Base-by-base conservation (phyloP, 2,888 invertebrate species). In the Platypus cylindrus region DNA sequence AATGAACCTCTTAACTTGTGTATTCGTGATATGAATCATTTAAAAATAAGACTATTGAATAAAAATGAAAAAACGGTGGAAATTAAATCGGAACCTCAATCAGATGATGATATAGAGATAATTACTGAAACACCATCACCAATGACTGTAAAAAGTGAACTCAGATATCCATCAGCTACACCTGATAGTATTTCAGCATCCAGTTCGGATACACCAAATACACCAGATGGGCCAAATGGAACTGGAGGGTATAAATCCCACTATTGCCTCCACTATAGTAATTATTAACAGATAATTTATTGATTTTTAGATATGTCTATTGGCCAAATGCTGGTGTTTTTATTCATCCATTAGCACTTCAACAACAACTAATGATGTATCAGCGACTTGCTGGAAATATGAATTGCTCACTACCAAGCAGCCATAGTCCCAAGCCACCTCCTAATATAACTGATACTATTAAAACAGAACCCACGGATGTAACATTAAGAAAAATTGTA, bases 1-100 rank as follows among this genome's bases (percentile, higher is more conserved):
- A 76, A 80, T 31, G 83, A 86, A 52, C 87, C 87, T 0, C 62
- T 89, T 3, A 89, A 89, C 60, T 68, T 89, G 3, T 89, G 87
- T 54, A 71, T 87, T 37, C 66, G 84, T 32, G 87, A 87, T 53
- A 66, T 77, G 30, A 75, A 73, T 48, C 75, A 76, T 42, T 56
- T 78, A 15, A 78, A 78, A 50, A 71, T 78, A 44, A 68, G 75
- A 45, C 62, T 72, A 32, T 66, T 71, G 48, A 74, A 73, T 44
- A 51, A 45, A 34, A 70, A 72, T 41, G 74, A 73, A 0, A 73
- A 75, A 51, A 70, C 73, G 28, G 73, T 73, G 53, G 69, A 73
- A 44, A 66, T 75, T 4, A 76, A 76, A 60, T 68, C 68, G 35
- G 75, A 76, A 53, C 58, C 65, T 1, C 68, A 66, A 8, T 60